Percentiles rank a stretch among this genome's conserved stretches.
Evolutionary conservation across 2,797 vertebrate genomes (phyloP).

Genomic region (Phyllotis vaccarum): DNA sequence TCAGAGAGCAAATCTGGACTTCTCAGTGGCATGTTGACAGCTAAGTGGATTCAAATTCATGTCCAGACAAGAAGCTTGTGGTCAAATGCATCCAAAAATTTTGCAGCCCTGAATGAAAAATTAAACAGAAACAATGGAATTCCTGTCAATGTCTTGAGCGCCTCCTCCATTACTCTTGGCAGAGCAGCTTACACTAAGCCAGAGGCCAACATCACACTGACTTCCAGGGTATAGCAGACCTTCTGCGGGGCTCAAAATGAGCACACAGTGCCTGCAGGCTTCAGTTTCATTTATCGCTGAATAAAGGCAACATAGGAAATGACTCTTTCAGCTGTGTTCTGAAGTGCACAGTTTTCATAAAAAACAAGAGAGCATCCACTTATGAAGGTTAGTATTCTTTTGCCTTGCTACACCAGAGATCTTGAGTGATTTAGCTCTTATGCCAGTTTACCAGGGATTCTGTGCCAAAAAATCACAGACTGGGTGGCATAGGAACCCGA

Average conservation of each 20-base stretch:
- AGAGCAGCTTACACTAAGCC: neutral
- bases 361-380: neutral
- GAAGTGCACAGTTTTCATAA: neutral
- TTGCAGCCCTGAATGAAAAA: slow-evolving; percentile 56
- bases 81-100: slow-evolving; percentile 27
- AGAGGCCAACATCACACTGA: neutral
- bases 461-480: neutral
- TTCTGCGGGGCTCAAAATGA: neutral
- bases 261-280: neutral
- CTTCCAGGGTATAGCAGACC: neutral
- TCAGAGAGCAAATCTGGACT: slow-evolving; percentile 31
- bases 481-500: neutral
- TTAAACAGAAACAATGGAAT: slow-evolving; percentile 39
- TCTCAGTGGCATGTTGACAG: slow-evolving; percentile 19
- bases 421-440: neutral
- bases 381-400: neutral
- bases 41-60: slow-evolving; percentile 42
- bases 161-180: neutral
- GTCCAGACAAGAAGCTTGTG: slow-evolving; percentile 53
- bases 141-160: neutral
- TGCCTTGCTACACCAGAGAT: neutral
- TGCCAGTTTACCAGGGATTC: too few species aligned
- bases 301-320: neutral
- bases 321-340: neutral
- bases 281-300: neutral